Evolutionary conservation across 2,888 invertebrate species (phyloP).

Genomic region (Fragum fragum): DNA sequence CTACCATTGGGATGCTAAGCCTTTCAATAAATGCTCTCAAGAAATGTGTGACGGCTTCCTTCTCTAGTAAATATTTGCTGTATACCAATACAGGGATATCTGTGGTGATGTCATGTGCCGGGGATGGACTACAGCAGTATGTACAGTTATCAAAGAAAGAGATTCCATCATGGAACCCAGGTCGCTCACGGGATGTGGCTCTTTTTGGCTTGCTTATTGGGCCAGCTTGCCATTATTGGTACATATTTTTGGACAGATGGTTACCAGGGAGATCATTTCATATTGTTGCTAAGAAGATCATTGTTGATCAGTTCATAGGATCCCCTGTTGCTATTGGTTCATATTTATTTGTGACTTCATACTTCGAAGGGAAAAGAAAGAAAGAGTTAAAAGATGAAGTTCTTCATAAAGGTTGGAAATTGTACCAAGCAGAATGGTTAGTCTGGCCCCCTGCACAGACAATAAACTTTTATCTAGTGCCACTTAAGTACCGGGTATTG

Average conservation of each 20-base stretch:
- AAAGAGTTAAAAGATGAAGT: slow-evolving; percentile 68
- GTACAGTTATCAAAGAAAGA: slow-evolving; percentile 89
- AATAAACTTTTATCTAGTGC: slow-evolving; percentile 96
- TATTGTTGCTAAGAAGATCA: slow-evolving; percentile 90
- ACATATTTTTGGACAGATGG: slow-evolving; percentile 91
- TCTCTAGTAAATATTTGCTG: slow-evolving; percentile 78
- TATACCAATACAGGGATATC: slow-evolving; percentile 93
- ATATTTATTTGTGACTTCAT: slow-evolving; percentile 62
- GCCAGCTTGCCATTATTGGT: slow-evolving; percentile 95
- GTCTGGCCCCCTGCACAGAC: slow-evolving; percentile 97
- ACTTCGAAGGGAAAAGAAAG: slow-evolving; percentile 62
- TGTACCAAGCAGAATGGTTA: slow-evolving; percentile 95
- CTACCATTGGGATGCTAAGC: not conserved
- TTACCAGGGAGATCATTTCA: slow-evolving; percentile 91
- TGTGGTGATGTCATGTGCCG: slow-evolving; percentile 91
- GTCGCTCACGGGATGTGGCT: slow-evolving; percentile 92
- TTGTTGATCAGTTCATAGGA: slow-evolving; percentile 94
- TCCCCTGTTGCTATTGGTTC: slow-evolving; percentile 92
- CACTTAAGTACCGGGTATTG: slow-evolving; percentile 93
- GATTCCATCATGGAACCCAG: slow-evolving; percentile 80
- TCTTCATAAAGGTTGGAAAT: slow-evolving; percentile 90
- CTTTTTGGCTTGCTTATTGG: slow-evolving; percentile 93
- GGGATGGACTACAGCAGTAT: slow-evolving; percentile 93
- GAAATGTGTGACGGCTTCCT: slow-evolving; percentile 53
- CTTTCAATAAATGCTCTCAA: not conserved